Conservation (phyloP, 2,113 vertebrate species). For the Sigmodon hispidus region DNA sequence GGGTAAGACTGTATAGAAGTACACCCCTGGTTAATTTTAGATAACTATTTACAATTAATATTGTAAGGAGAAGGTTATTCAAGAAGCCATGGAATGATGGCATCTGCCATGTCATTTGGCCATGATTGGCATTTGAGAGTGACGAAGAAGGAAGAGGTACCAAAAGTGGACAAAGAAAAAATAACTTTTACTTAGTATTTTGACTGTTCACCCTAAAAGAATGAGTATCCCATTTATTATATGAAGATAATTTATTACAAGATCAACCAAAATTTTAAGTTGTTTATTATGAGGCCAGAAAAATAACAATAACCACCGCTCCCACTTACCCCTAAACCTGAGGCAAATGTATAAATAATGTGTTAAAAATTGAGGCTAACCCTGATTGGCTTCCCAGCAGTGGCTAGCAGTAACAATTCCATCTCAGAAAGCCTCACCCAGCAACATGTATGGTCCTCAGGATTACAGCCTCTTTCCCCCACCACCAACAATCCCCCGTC, state of each 20-base stretch:
- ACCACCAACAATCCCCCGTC: not conserved
- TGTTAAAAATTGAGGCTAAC: not conserved
- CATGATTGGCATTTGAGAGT: not conserved
- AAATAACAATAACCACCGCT: not conserved
- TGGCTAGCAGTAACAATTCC: accelerated
- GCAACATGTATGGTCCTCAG: accelerated
- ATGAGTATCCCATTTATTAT: not conserved
- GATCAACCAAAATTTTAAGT: not conserved
- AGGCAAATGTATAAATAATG: not conserved
- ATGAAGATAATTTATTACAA: not conserved
- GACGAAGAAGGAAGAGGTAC: not conserved
- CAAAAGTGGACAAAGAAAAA: slow-evolving; percentile 10
- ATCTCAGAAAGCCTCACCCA: not conserved
- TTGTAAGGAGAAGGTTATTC: not conserved
- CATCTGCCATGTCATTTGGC: not conserved
- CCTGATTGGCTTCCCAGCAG: not conserved
- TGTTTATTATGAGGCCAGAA: not conserved
- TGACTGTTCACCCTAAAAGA: not conserved
- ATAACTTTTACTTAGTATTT: not conserved
- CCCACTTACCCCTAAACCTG: too few species aligned
- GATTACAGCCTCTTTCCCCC: not conserved
- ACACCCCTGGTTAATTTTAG: not conserved
- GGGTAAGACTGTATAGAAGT: not conserved
- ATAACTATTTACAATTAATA: not conserved
- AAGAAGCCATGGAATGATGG: not conserved